Evolutionary conservation across 2,113 vertebrate species (phyloP).

Genomic region (Ascaphus truei): DNA sequence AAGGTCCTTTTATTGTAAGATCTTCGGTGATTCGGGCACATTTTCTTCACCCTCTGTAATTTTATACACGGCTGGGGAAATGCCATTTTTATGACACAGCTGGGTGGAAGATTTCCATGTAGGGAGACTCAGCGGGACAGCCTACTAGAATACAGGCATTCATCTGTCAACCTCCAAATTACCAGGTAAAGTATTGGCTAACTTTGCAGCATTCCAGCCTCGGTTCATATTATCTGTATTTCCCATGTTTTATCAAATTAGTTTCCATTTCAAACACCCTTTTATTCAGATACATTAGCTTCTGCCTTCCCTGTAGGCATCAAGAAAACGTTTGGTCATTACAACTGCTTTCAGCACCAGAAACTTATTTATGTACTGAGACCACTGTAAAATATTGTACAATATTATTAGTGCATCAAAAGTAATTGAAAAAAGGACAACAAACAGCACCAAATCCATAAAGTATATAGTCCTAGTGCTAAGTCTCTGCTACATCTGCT

Average conservation of each 20-base stretch:
- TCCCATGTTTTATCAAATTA: no score
- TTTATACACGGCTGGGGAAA: slow-evolving; percentile 3
- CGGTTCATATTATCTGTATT: no score
- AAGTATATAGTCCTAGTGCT: not conserved
- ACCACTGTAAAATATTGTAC: not conserved
- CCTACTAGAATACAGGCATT: not conserved
- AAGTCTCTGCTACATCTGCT: slow-evolving; percentile 32
- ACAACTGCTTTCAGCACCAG: no score
- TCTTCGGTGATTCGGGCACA: not conserved
- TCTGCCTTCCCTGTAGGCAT: not conserved
- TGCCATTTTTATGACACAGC: not conserved
- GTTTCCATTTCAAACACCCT: no score
- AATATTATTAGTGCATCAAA: not conserved
- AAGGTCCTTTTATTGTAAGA: not conserved
- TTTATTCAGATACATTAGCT: no score
- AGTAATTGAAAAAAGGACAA: not conserved
- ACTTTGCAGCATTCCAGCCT: not conserved
- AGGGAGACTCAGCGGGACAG: no score
- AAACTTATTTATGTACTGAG: not conserved
- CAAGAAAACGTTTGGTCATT: not conserved
- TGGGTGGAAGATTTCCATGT: no score
- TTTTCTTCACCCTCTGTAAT: not conserved
- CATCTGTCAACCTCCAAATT: not conserved
- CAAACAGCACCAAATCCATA: slow-evolving; percentile 19
- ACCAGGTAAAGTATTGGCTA: slow-evolving; percentile 1